Conservation (phyloP, 2,113 vertebrate species). For the Phylloscopus whistleri region DNA sequence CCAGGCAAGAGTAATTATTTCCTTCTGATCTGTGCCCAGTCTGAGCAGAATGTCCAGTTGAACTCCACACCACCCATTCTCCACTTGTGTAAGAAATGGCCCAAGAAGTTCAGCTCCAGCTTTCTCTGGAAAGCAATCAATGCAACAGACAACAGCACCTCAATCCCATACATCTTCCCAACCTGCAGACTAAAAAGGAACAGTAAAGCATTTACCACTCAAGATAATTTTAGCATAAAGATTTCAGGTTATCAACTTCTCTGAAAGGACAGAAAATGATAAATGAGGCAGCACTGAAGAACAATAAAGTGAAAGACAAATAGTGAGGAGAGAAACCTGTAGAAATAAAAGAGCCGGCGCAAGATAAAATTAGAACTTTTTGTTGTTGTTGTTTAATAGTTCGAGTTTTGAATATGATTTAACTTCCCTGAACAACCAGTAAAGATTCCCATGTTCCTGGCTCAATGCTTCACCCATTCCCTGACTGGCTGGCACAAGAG, state of each 20-base stretch:
- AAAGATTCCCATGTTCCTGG: neutral
- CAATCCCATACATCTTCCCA: neutral
- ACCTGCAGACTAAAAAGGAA: neutral
- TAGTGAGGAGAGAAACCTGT: neutral
- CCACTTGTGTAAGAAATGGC: neutral
- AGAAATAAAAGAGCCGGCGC: neutral
- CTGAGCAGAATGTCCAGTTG: neutral
- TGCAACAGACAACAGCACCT: neutral
- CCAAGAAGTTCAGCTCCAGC: neutral
- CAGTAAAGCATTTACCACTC: neutral
- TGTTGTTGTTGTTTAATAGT: neutral
- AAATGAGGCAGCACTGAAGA: neutral
- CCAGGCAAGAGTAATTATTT: neutral
- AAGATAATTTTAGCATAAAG: neutral
- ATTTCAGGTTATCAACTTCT: neutral
- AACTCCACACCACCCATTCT: neutral
- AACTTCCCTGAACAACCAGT: slow-evolving; percentile 47
- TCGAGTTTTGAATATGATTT: neutral
- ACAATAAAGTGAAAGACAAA: neutral
- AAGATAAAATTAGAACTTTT: neutral
- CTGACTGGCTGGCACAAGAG: neutral
- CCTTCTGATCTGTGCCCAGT: neutral
- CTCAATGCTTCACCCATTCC: neutral
- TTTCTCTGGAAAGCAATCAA: neutral
- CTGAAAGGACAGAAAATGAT: neutral